Evolutionary conservation across 2,888 invertebrate species (phyloP), one percentile per base, ranked within the genome.

Genomic region (Pteria penguin): DNA sequence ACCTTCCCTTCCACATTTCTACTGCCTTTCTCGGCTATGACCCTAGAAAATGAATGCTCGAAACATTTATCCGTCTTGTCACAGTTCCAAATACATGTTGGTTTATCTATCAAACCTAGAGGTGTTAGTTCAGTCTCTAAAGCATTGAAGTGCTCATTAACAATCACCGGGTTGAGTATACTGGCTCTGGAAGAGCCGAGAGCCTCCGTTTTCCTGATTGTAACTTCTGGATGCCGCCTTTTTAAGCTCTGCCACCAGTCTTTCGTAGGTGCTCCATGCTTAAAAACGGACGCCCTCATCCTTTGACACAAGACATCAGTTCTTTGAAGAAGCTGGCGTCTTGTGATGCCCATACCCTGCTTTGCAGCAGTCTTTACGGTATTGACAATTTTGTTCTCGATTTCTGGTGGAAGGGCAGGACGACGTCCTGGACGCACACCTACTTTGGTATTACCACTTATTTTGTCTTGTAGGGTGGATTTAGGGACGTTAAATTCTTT

Each of bases 331-430:
- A 68, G 29, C 18, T 68, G 57, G 5, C 32, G 5, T 18, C 80
- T 18, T 2, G 73, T n/a, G n/a, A 81, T 31, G 5, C 79, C 81
- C 5, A 76, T 75, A 27, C 78, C 78, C 26, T 68, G 29, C 26
- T 36, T 61, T 24, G 76, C 54, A 18, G 78, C 78, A 58, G 73
- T 57, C 36, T 74, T 78, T 24, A 81, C 54, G 2, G 76, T 45
- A n/a, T 81, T 66, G 1, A 75, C 77, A 33, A 80, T 72, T 29
- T 69, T 75, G n/a, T 69, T 27, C 36, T 77, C 75, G 3, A 80
- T 26, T 0, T 58, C 55, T n/a, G 18, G 11, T 18, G 80, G 78
- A 33, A 78, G 62, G 8, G 45, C 36, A 0, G 80, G 73, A 4
- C 66, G 66, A 27, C 80, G 26, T 3, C 80, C 78, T 26, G 29